phyloP scores from a whole-genome alignment of 2,888 invertebrate species.

The Drosophila meridionalis region DNA sequence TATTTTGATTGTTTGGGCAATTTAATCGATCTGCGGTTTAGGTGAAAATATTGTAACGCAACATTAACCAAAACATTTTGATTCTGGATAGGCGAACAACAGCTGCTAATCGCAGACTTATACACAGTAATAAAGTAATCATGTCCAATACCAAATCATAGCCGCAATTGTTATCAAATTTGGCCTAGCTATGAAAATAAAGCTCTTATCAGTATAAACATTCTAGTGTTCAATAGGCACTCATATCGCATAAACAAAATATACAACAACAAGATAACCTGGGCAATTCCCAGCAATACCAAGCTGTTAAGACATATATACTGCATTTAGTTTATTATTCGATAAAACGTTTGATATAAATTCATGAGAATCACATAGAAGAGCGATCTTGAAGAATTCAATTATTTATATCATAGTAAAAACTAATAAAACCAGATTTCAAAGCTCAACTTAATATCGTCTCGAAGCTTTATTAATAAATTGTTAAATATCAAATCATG shows the following conservation, averaged over 20 bases:
- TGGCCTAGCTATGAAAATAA: not conserved
- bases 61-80: slow-evolving; percentile 10
- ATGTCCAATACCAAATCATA: slow-evolving; percentile 3
- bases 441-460: no score
- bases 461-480: no score
- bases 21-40: slow-evolving; percentile 53
- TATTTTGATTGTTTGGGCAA: slow-evolving; percentile 29
- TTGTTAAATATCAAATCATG: no score
- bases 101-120: slow-evolving; percentile 1
- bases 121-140: not conserved
- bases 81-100: not conserved
- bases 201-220: not conserved
- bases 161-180: not conserved
- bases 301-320: not conserved
- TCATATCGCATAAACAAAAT: not conserved
- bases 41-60: slow-evolving; percentile 41
- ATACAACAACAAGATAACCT: not conserved
- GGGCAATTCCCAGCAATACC: not conserved
- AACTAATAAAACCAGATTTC: no score
- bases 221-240: slow-evolving; percentile 3
- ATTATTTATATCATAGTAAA: not conserved
- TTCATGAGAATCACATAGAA: not conserved
- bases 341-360: not conserved
- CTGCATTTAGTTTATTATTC: not conserved
- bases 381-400: no score